Conservation (phyloP, 1,140 invertebrate genomes). For the Conus ventricosus region DNA sequence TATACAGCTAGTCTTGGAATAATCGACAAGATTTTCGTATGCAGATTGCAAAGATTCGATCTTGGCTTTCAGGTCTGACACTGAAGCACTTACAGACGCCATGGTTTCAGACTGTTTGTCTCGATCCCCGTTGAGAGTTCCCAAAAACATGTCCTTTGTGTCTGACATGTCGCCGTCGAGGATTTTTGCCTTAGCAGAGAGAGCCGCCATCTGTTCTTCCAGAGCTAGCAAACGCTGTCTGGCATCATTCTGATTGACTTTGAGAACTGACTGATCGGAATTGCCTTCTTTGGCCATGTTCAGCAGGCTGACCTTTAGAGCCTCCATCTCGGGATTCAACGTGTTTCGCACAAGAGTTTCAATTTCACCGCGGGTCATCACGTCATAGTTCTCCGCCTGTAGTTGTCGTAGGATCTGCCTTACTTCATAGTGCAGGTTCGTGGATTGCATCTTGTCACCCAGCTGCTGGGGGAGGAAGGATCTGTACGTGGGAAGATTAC, state of each 20-base stretch:
- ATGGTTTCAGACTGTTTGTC: too few species aligned
- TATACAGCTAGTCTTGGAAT: neutral
- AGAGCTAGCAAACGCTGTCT: neutral
- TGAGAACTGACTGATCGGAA: constrained; percentile 38
- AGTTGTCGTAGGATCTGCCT: neutral
- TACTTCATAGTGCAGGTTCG: constrained; percentile 12
- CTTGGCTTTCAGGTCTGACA: too few species aligned
- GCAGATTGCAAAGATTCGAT: too few species aligned
- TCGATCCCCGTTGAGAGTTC: too few species aligned
- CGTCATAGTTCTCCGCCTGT: neutral
- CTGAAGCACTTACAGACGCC: too few species aligned
- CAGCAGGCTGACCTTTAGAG: constrained; percentile 20
- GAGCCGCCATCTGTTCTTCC: neutral
- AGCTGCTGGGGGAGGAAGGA: too few species aligned
- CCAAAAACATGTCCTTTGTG: neutral
- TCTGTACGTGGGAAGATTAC: neutral
- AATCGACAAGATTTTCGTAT: too few species aligned
- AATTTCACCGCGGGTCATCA: neutral
- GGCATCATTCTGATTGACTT: neutral
- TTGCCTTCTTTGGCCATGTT: constrained; percentile 37
- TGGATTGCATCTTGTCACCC: neutral
- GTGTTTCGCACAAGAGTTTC: constrained; percentile 8
- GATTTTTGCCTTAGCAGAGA: neutral
- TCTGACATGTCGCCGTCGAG: neutral
- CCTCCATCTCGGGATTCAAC: constrained; percentile 25